A percentile compares a stretch with the other conserved stretches of the same genome.
Evolutionary conservation across 2,113 vertebrate genomes (phyloP).

Genomic region (Barnardius zonarius): DNA sequence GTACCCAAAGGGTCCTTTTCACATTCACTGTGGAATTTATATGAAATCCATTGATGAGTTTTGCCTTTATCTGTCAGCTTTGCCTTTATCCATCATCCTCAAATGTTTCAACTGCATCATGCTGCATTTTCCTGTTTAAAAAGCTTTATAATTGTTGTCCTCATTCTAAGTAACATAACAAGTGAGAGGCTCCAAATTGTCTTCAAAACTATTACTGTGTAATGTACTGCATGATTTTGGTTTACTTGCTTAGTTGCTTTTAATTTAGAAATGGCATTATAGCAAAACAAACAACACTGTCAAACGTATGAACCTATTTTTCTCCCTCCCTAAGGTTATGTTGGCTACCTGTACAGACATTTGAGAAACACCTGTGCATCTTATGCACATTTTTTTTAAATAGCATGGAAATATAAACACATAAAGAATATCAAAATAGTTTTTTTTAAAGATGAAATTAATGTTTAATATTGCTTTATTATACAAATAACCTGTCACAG

Average conservation of each 20-base stretch:
- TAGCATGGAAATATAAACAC: neutral
- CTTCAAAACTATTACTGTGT: neutral
- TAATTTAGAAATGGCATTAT: neutral
- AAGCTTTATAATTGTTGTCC: neutral
- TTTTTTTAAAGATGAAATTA: neutral
- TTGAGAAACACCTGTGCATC: neutral
- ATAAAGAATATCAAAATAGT: neutral
- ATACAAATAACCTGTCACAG: neutral
- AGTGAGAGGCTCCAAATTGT: neutral
- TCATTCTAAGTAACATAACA: neutral
- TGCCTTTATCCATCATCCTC: neutral
- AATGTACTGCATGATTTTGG: neutral
- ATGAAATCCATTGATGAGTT: neutral
- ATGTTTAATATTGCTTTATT: neutral
- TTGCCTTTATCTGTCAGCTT: constrained; percentile 22
- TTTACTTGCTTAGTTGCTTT: neutral
- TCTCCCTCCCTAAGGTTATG: neutral
- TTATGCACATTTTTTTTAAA: neutral
- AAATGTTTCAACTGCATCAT: neutral
- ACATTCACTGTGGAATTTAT: neutral
- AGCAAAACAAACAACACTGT: neutral
- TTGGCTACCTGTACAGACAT: neutral
- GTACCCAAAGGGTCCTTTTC: neutral
- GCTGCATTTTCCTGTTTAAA: neutral
- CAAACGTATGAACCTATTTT: neutral